Evolutionary conservation across 2,113 vertebrate genomes (phyloP), one percentile per base, ranked within the genome.

Genomic region (Chamaetylas fuelleborni): DNA sequence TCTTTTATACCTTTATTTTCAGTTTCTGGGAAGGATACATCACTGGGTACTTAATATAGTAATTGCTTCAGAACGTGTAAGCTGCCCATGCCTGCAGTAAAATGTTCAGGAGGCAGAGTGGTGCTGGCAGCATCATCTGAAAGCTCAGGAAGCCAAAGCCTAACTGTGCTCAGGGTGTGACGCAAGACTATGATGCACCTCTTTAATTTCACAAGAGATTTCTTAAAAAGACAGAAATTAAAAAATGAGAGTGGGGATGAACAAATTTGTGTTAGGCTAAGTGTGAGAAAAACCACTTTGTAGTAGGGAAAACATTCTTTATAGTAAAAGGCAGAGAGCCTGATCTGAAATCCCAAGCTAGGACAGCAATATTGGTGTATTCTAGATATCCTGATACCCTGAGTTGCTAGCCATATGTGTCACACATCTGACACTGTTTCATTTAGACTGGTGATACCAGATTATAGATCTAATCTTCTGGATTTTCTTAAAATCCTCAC

Each of bases 1-100:
- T 83, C 76, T 65, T 92, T 86, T 84, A 88, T 81, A 57, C 60
- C 43, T 92, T 84, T 81, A 94, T 93, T 96, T 96, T 93, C 72
- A 28, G 80, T 80, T 93, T 88, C 95, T 88, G 92, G 93, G 85
- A 90, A 96, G 72, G 76, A 81, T 88, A 61, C 69, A 50, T 86
- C 76, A 83, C 67, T 66, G 51, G 7, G 25, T 74, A 51, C 51
- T 92, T 78, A 90, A 48, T 53, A 56, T 4, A 86, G 67, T 47
- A 67, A 92, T 95, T 92, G 77, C 56, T 94, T 86, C 86, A 74
- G 81, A 92, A 88, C 0, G 0, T 36, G 56, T 25, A 56, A 95
- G 23, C 82, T 90, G 86, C 86, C 92, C 76, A 2, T 92, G 93
- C 88, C 93, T 43, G 81, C 65, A 67, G 86, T 94, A 66, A 86